A percentile compares a stretch with the other conserved stretches of the same genome.
These are phyloP conservation scores for Syrphus vitripennis DNA, from an alignment of 2,888 invertebrate genomes.

Conservation along the genomic window DNA sequence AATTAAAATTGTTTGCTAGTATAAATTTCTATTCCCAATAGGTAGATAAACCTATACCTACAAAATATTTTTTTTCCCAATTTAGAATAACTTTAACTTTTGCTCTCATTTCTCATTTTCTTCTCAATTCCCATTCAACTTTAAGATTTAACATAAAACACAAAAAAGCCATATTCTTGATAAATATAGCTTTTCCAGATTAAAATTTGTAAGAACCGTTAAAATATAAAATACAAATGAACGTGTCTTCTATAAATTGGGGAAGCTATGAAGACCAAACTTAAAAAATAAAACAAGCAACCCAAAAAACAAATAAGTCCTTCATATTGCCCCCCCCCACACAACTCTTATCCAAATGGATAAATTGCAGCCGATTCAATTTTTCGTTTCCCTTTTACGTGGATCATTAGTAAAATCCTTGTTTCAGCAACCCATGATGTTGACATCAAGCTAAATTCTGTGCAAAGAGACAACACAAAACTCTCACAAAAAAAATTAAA, in stretches of 20 bases:
- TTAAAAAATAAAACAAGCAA: neutral
- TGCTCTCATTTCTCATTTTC: no score
- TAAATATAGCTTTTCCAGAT: conserved; percentile 40
- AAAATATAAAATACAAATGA: conserved; percentile 6
- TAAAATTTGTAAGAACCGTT: conserved; percentile 27
- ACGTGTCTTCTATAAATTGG: neutral
- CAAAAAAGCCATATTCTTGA: neutral
- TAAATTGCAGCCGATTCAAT: conserved; percentile 68
- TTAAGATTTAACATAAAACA: no score
- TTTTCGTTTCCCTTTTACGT: conserved; percentile 43
- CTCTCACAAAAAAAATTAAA: neutral
- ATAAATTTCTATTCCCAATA: no score
- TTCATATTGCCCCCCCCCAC: no score
- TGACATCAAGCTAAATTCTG: conserved; percentile 44
- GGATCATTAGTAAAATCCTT: conserved; percentile 62
- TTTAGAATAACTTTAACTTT: no score
- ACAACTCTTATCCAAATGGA: conserved; percentile 36
- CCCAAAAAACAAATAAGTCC: neutral
- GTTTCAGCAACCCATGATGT: conserved; percentile 42
- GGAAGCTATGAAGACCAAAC: neutral
- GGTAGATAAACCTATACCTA: no score
- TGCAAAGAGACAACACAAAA: neutral
- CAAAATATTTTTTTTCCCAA: no score
- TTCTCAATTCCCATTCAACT: no score
- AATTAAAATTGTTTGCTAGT: no score